Base-by-base conservation (phyloP, 2,888 invertebrate genomes). In the Strigamia maritima region DNA sequence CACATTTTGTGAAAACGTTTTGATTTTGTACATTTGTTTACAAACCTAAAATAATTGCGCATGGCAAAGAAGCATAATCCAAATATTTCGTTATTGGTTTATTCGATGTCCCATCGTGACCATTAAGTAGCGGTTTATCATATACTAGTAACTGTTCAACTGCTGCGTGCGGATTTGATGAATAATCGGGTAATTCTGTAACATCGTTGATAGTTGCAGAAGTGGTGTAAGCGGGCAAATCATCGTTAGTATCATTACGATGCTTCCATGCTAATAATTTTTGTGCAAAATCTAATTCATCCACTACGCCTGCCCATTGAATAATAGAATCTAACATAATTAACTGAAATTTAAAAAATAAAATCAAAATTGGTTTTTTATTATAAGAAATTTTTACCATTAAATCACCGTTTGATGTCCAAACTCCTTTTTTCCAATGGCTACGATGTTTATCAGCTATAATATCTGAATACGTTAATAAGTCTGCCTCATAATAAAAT, bases 271-370 rank as follows among this genome's bases (percentile, higher is more conserved):
- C 80, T 22, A 83, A 80, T 19, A 87, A 82, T 54, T 85, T 82
- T 78, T 84, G 83, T 28, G 86, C 86, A 83, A 86, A 86, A 81
- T 87, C 86, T 60, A 87, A 82, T 81, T 87, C 87, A 83, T 87
- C 87, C 40, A 87, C 84, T 26, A 87, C 87, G 35, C 87, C 87
- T 6, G 85, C 86, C 86, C 87, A 87, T 38, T 85, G 83, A 35
- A 86, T 82, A 54, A 87, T 80, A 19, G 86, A 85, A 79, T 87
- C 87, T 77, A 87, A 80, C n/a, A 86, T 84, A 78, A 87, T 80
- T 74, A 86, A 82, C 87, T 87, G 82, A 8, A 65, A 65, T 65
- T 22, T 7, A 65, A 65, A 65, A 65, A n/a, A 12, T 2, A 65
- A 26, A 75, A 26, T 28, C 2, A 14, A 28, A 75, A 19, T 12